These are phyloP conservation scores for Pyrocoelia pectoralis DNA, from an alignment of 2,888 invertebrate genomes.

Conservation along the genomic window DNA sequence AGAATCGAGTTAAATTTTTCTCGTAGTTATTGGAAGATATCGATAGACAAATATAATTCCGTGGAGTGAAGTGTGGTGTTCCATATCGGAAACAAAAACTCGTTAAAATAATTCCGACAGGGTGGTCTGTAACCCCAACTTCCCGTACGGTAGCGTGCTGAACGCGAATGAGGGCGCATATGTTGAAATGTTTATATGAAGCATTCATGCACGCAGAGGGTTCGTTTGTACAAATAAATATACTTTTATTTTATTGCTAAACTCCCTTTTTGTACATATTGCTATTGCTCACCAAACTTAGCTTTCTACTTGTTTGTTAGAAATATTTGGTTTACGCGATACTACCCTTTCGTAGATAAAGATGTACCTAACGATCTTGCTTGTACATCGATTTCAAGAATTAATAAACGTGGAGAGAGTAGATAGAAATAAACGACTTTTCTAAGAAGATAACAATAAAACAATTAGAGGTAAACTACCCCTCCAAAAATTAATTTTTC, in stretches of 20 bases:
- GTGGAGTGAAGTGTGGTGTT: constrained; percentile 21
- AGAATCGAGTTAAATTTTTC: neutral
- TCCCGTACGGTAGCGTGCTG: constrained; percentile 25
- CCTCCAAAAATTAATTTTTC: too few relatives aligned
- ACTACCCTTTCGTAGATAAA: too few relatives aligned
- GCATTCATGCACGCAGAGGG: constrained; percentile 37
- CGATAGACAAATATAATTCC: constrained; percentile 14
- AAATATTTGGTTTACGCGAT: too few relatives aligned
- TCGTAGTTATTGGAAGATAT: neutral
- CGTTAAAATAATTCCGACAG: constrained; percentile 23
- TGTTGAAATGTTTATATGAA: constrained; percentile 38
- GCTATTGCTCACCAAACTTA: neutral
- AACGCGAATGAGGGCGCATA: constrained; percentile 34
- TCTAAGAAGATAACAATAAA: too few relatives aligned
- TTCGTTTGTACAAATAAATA: constrained; percentile 38
- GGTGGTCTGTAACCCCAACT: constrained; percentile 26
- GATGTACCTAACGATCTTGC: too few relatives aligned
- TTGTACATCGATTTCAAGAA: too few relatives aligned
- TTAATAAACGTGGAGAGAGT: too few relatives aligned
- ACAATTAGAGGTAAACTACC: too few relatives aligned
- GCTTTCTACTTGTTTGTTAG: too few relatives aligned
- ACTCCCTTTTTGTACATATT: constrained; percentile 14
- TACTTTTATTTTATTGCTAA: constrained; percentile 37
- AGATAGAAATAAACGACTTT: too few relatives aligned
- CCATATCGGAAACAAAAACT: constrained; percentile 26